Evolutionary conservation across 2,113 vertebrate genomes (phyloP), one percentile per base, ranked within the genome.

Genomic region (Ciconia maguari): DNA sequence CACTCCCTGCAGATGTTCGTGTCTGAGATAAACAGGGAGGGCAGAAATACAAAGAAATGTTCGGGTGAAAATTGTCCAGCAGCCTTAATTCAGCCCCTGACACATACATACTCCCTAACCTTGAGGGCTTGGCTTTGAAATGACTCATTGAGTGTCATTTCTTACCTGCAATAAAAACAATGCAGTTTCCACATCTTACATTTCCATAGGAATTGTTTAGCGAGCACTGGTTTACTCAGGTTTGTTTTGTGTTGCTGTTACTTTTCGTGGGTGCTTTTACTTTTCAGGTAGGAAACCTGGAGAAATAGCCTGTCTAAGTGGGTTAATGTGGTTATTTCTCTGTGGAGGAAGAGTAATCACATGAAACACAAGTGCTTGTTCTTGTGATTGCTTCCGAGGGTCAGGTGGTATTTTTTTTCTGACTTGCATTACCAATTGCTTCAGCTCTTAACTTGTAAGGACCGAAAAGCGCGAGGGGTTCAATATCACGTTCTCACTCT

Each of bases 121-220:
- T n/a, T 51, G 41, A 51, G 51, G 22, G 22, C 3, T 7, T 57
- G 36, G 10, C 24, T 57, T 80, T 83, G 70, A 83, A 90, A 57
- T 36, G 38, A 38, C 34, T 83, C 21, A 25, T 2, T 0, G 0
- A 70, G 6, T 26, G 36, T n/a, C 3, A 21, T 85, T 75, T 78
- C 26, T 76, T 52, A 52, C 24, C 20, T n/a, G 7, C 25, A 61
- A 29, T 60, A 64, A 88, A 82, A 41, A 12, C 2, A 81, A 76
- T 17, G 26, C 10, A 13, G 27, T 58, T 74, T 72, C 57, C 6
- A 3, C 1, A 0, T 29, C 30, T 54, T 66, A 52, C 15, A 18
- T 77, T 88, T 92, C 51, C 51, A 32, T 5, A 38, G 32, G 32
- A 81, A 81, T 48, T 84, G 12, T 54, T 89, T n/a, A 38, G 15